Evolutionary conservation across 1,140 invertebrate species (phyloP), one percentile per base, ranked within the genome.

Genomic region (Eriocheir sinensis): DNA sequence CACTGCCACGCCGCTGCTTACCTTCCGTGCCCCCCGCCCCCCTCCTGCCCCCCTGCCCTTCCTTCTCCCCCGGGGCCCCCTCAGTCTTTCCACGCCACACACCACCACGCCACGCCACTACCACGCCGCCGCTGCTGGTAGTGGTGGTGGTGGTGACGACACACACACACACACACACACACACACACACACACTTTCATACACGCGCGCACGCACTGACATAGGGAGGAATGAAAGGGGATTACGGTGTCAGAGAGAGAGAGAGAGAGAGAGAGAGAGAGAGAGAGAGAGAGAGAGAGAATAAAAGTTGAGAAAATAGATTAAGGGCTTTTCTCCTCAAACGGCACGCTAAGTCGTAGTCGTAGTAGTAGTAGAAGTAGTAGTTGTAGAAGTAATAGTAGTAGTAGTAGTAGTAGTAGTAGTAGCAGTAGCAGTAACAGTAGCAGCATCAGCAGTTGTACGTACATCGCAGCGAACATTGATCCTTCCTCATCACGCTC

Each of bases 381-480:
- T n/a, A 72, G 60, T n/a, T n/a, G 60, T 72, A n/a, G 60, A n/a
- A n/a, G 60, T 72, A n/a, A n/a, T 72, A n/a, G 21, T 72, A n/a
- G 60, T 72, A n/a, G 60, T 72, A 72, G 60, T 72, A n/a, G 60
- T 72, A 72, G 60, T 72, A 8, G 60, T 72, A n/a, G 60, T 72
- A 72, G 48, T 9, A 53, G 48, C 9, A 53, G 48, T 9, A 53
- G 48, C 2, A 53, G 48, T 9, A 53, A n/a, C 3, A 72, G 60
- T 21, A n/a, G 27, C 60, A 72, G 60, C 48, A 53, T 9, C 48
- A 60, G 2, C 8, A n/a, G 60, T 72, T n/a, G 60, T 72, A 72
- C 60, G n/a, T 72, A 15, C 44, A 48, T 15, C 15, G 21, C 60
- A 72, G 60, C 60, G n/a, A 21, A n/a, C 60, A 72, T 72, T n/a